Conservation (phyloP, 2,888 invertebrate species). For the Julus scanicus region DNA sequence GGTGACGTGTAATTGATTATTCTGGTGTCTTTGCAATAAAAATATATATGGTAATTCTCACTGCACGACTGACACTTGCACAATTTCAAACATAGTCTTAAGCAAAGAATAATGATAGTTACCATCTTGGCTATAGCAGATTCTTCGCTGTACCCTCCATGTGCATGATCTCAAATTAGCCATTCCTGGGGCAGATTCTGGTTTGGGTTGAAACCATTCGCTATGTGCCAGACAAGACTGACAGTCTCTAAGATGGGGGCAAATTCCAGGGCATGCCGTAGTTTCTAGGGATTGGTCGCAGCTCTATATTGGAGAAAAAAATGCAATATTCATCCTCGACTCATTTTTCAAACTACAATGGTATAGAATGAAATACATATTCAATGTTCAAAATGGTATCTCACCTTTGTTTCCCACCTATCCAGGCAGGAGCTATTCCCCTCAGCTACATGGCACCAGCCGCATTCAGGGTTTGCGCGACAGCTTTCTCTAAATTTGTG, state of each 20-base stretch:
- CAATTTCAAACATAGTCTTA: no score
- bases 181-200: conserved; percentile 49
- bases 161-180: conserved; percentile 79
- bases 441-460: conserved; percentile 80
- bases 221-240: conserved; percentile 89
- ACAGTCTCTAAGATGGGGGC: conserved; percentile 88
- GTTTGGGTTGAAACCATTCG: conserved; percentile 66
- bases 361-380: conserved; percentile 25
- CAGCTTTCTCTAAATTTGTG: conserved; percentile 71
- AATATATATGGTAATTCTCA: no score
- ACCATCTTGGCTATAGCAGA: conserved; percentile 88
- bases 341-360: not conserved
- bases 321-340: not conserved
- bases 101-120: conserved; percentile 61
- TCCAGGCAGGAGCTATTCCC: conserved; percentile 78
- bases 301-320: conserved; percentile 63
- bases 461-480: conserved; percentile 90
- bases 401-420: conserved; percentile 44
- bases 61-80: no score
- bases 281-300: conserved; percentile 54
- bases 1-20: conserved; percentile 78
- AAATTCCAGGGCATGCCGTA: conserved; percentile 71
- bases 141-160: conserved; percentile 93
- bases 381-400: not conserved
- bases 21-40: not conserved